Evolutionary conservation across 2,113 vertebrate species (phyloP), one percentile per base, ranked within the genome.

Genomic region (Tragelaphus scriptus): DNA sequence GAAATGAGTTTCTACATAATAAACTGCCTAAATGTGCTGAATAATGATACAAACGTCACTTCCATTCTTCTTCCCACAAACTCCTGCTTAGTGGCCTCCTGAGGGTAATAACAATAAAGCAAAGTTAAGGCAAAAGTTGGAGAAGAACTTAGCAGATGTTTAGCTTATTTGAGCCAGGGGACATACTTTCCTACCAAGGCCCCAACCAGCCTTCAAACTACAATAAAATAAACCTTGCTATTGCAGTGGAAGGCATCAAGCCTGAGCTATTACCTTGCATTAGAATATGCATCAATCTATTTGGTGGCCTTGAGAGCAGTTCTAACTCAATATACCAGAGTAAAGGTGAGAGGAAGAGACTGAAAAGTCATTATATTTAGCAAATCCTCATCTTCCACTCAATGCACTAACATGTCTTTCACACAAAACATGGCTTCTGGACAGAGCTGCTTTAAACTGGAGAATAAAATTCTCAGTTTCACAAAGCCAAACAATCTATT

Each of bases 141-240:
- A 40, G 81, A 32, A 51, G 17, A 55, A 85, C 71, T 91, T 63
- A 95, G 88, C 97, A 98, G 96, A 97, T 97, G 97, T 95, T 98
- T 95, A 96, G 95, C 88, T 96, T 96, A 94, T 97, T 79, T 96
- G 95, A 97, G 81, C 47, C 87, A 96, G 51, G 96, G 80, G 92
- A 98, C 75, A 61, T 56, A 11, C 86, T 97, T 65, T 95, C 79
- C 40, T 96, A 91, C 87, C 49, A n/a, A 96, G 89, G 58, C 91
- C 44, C 93, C 88, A 91, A 97, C 96, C 32, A 95, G 95, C 68
- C 84, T 96, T 95, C 94, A 93, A 96, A 85, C 44, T 93, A 88
- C 80, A 96, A 86, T 98, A 98, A 98, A 97, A 96, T 96, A 96
- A 98, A 97, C 91, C 95, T 97, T 98, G 86, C 95, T 98, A 96